A percentile compares a stretch with the other conserved stretches of the same genome.
These are phyloP conservation scores for Odontamblyopus rebecca DNA, from an alignment of 2,797 vertebrate genomes.

Conservation along the genomic window DNA sequence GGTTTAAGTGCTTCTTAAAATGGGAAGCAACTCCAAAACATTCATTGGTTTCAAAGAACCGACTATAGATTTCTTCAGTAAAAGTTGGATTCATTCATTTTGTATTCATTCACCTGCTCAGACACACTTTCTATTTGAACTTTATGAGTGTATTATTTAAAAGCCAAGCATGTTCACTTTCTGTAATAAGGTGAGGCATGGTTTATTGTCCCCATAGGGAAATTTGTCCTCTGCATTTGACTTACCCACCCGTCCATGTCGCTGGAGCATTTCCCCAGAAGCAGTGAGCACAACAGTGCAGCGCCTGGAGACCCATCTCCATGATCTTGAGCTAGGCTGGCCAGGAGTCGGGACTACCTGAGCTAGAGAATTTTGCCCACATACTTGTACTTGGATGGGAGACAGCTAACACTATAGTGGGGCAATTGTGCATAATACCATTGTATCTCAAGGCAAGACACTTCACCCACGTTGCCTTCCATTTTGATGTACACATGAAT, in stretches of 20 bases:
- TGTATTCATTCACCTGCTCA: not conserved
- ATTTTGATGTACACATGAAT: too few relatives aligned
- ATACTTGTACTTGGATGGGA: too few relatives aligned
- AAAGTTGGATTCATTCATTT: not conserved
- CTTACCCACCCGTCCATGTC: not conserved
- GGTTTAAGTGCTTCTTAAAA: slow-evolving; percentile 6
- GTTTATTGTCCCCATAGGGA: too few relatives aligned
- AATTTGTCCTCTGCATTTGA: not conserved
- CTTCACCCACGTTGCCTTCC: too few relatives aligned
- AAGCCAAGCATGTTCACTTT: not conserved
- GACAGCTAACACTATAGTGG: too few relatives aligned
- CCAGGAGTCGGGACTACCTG: not conserved
- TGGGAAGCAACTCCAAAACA: not conserved
- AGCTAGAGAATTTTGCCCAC: not conserved
- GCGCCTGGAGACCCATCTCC: too few relatives aligned
- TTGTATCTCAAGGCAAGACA: too few relatives aligned
- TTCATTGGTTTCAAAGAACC: not conserved
- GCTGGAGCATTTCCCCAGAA: not conserved
- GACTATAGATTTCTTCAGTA: not conserved
- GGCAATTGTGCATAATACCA: too few relatives aligned
- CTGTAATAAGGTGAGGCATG: not conserved
- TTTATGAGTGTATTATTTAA: not conserved
- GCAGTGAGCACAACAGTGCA: too few relatives aligned
- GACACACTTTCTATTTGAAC: too few relatives aligned
- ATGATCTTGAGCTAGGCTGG: too few relatives aligned